phyloP scores from a whole-genome alignment of 2,113 vertebrate species.

The Erythrocercus mccallii region DNA sequence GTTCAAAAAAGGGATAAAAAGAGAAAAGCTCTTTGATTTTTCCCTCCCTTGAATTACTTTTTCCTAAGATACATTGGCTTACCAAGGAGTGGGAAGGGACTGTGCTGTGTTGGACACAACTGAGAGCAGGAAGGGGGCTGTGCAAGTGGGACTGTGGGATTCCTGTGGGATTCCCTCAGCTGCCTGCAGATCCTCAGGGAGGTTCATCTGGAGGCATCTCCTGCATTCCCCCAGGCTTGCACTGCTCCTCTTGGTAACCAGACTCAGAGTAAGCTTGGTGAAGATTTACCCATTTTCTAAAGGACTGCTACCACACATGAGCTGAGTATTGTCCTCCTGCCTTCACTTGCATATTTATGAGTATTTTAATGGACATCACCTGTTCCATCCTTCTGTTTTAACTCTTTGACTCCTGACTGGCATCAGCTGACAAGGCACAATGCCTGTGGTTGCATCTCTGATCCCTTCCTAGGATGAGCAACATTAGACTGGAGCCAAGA shows the following conservation, averaged over 20 bases:
- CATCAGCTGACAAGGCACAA: background rate
- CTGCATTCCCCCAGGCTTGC: background rate
- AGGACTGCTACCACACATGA: accelerated
- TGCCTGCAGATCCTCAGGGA: accelerated
- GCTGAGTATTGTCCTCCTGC: background rate
- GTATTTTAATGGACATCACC: background rate
- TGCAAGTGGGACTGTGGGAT: background rate
- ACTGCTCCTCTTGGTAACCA: background rate
- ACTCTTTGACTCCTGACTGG: background rate
- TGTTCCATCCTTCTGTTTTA: background rate
- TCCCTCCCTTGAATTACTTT: background rate
- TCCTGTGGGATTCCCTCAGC: background rate
- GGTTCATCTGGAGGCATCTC: background rate
- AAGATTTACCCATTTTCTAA: background rate
- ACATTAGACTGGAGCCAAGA: background rate
- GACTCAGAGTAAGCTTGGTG: background rate
- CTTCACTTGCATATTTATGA: background rate
- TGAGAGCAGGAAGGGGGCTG: background rate
- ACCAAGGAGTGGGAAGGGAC: background rate
- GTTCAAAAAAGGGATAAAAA: background rate
- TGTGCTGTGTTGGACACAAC: background rate
- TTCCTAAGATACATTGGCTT: background rate
- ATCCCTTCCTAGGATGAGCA: background rate
- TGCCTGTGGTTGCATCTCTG: background rate
- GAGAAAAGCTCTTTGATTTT: background rate